Conservation (phyloP, 2,888 invertebrate species). For the Drosophila austrosaltans region DNA sequence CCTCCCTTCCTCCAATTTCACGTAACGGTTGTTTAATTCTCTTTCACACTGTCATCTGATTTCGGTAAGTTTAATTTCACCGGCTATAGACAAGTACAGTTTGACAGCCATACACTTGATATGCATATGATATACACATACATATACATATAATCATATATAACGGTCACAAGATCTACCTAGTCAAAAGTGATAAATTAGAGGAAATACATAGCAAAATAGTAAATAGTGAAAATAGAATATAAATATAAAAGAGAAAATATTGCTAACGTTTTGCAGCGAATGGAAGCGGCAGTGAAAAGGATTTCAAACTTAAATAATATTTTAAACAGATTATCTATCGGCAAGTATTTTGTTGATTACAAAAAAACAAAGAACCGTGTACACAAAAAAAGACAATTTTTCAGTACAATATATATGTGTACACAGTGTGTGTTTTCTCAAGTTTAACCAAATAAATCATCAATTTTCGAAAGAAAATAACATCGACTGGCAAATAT, state of each 20-base stretch:
- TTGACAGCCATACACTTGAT: neutral
- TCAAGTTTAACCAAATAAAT: conserved; percentile 7
- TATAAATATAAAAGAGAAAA: conserved; percentile 17
- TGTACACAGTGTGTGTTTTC: neutral
- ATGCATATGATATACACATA: neutral
- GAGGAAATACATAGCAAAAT: neutral
- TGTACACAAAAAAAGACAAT: neutral
- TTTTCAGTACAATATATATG: neutral
- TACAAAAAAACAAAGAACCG: neutral
- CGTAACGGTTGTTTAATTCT: neutral
- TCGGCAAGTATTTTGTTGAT: neutral
- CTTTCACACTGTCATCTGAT: conserved; percentile 3
- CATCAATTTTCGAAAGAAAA: neutral
- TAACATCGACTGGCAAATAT: neutral
- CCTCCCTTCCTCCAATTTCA: neutral
- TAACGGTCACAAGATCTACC: conserved; percentile 7
- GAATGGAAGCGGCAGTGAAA: too few species aligned
- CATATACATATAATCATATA: neutral
- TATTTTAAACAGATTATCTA: neutral
- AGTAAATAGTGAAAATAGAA: conserved; percentile 7
- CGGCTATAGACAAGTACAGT: conserved; percentile 5
- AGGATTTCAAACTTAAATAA: neutral
- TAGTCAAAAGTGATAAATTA: conserved; percentile 24
- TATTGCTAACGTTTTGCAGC: neutral
- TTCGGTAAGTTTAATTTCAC: conserved; percentile 6